A percentile compares a stretch with the other conserved stretches of the same genome.
These are phyloP conservation scores for Periophthalmodon schlosseri DNA, from an alignment of 2,113 vertebrate genomes.

Conservation along the genomic window DNA sequence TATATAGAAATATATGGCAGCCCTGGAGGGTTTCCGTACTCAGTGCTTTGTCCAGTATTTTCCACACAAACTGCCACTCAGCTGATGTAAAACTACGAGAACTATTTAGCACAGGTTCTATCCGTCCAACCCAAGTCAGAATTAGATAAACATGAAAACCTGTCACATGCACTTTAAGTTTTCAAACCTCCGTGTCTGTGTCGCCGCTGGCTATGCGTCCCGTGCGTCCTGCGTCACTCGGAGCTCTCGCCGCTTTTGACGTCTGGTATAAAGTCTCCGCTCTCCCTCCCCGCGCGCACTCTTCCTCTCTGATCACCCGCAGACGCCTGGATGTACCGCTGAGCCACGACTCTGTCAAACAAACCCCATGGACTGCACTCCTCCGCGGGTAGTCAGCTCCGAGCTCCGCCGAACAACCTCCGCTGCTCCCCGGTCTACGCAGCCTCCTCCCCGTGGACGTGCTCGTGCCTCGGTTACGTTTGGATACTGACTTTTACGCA, in stretches of 20 bases:
- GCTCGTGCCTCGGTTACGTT: conserved; percentile 16
- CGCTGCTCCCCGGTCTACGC: not conserved
- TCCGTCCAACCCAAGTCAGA: no score
- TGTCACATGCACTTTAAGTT: no score
- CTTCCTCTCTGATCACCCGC: conserved; percentile 28
- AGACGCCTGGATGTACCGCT: conserved; percentile 6
- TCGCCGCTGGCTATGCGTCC: no score
- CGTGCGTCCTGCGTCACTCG: conserved; percentile 45
- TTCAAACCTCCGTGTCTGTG: not conserved
- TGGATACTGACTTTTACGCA: conserved; percentile 70
- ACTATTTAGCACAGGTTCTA: no score
- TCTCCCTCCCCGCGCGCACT: conserved; percentile 54
- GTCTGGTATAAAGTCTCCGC: conserved; percentile 60
- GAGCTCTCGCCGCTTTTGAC: conserved; percentile 31
- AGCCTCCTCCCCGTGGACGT: not conserved
- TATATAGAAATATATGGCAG: no score
- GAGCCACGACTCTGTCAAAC: conserved; percentile 21
- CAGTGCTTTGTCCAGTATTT: no score
- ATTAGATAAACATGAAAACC: no score
- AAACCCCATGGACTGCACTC: conserved; percentile 41
- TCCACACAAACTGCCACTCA: no score
- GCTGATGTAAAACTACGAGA: no score
- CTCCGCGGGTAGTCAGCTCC: conserved; percentile 1
- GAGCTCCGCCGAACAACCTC: not conserved
- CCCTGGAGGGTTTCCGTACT: no score